phyloP scores from a whole-genome alignment of 2,113 vertebrate genomes.

The Cnemophilus loriae region DNA sequence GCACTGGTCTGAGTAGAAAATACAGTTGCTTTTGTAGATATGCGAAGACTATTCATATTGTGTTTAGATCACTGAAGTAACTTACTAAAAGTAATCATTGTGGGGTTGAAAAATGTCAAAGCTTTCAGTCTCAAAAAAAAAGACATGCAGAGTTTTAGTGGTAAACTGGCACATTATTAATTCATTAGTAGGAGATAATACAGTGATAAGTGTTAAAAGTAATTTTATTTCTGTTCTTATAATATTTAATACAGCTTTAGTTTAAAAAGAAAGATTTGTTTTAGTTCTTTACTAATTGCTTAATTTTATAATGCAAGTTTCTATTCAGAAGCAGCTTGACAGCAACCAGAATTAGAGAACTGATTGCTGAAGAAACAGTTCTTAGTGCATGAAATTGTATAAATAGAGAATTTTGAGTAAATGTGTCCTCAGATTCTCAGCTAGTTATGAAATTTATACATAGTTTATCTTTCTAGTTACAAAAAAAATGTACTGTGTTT shows the following conservation, averaged over 20 bases:
- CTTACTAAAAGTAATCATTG: background rate
- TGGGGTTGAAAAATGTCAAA: background rate
- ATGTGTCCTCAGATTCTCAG: background rate
- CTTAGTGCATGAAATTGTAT: background rate
- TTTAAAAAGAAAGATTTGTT: background rate
- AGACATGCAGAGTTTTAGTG: background rate
- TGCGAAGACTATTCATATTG: background rate
- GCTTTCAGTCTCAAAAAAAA: background rate
- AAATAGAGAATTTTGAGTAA: background rate
- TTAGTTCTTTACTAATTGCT: background rate
- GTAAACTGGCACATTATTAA: background rate
- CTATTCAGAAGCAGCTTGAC: background rate
- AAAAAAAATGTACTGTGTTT: background rate
- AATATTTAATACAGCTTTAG: background rate
- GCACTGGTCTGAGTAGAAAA: background rate
- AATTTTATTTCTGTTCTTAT: background rate
- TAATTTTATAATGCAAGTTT: background rate
- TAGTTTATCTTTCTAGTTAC: background rate
- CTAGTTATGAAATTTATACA: background rate
- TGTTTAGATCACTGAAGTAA: background rate
- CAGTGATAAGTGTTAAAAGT: background rate
- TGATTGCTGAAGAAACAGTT: background rate
- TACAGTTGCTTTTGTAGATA: background rate
- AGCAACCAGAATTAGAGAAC: background rate
- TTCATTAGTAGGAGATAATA: background rate